Base-by-base conservation (phyloP, 1,140 invertebrate genomes). In the Thalassaphorura encarpata region DNA sequence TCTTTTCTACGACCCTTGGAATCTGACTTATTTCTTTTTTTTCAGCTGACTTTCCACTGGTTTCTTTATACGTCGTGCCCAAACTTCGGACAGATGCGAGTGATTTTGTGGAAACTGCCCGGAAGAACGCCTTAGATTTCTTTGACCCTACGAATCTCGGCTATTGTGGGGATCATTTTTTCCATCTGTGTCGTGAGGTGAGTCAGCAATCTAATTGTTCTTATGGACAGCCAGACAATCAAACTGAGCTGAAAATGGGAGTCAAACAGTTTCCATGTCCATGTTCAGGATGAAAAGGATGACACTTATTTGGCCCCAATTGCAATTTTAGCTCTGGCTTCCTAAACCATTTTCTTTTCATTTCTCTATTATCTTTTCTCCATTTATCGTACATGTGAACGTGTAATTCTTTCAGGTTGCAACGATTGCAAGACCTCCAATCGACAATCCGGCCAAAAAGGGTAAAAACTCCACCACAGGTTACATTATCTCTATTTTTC, bases 401-500 rank as follows among this genome's bases (percentile, higher is more conserved):
- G 33, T 36, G 11, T 11, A 36, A 59, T 58, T 45, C 48, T 52
- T n/a, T 63, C 61, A 62, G 63, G 88, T 91, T 16, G 89, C 89
- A 0, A 86, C 87, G 65, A 90, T 93, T 60, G 88, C 87, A 51
- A 73, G 88, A 59, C 89, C 89, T 16, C 88, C 89, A 0, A 77
- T 90, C 39, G 69, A 71, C 15, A 61, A 64, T 29, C 36, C 59
- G 8, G 61, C 62, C 19, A 67, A 67, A 48, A 67, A 66, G 61
- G 56, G 56, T 23, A 57, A 60, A 47, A 58, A 29, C 2, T 33
- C 63, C 8, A 49, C 67, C 27, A 90, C 88, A 13, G 89, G 88
- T 21, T 94, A 89, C 68, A 90, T 94, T 67, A 83, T 94, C 63
- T 89, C 86, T 56, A 85, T 92, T 66, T 93, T 91, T 73, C 89